These are phyloP conservation scores for Caenorhabditis japonica DNA, from an alignment of 2,888 invertebrate genomes.

Conservation along the genomic window DNA sequence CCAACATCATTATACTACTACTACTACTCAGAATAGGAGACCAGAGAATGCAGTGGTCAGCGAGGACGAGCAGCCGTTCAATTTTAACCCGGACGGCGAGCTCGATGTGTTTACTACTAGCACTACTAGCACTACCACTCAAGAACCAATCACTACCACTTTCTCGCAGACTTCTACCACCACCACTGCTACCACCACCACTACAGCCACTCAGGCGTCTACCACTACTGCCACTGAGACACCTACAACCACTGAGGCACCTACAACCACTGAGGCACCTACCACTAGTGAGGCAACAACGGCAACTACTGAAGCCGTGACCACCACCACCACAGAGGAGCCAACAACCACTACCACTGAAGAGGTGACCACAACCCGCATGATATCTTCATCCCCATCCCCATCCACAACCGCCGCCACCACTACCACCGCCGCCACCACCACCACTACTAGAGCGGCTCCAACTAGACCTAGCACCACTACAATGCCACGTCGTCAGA, in stretches of 20 bases:
- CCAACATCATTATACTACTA: too few species aligned
- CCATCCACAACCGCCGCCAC: slow-evolving; percentile 18
- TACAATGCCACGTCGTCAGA: slow-evolving; percentile 15
- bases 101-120: slow-evolving; percentile 11
- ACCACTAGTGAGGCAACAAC: slow-evolving; percentile 1
- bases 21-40: too few species aligned
- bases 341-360: slow-evolving; percentile 11
- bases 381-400: too few species aligned
- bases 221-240: slow-evolving; percentile 6
- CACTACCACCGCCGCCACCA: slow-evolving; percentile 11
- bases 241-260: slow-evolving; percentile 11
- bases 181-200: slow-evolving; percentile 29
- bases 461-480: slow-evolving; percentile 1
- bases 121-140: slow-evolving; percentile 14
- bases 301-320: neutral
- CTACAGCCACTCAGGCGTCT: slow-evolving; percentile 20
- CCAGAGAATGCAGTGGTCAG: slow-evolving; percentile 9
- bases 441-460: slow-evolving; percentile 29
- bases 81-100: slow-evolving; percentile 30
- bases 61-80: slow-evolving; percentile 49
- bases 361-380: slow-evolving; percentile 20
- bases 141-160: slow-evolving; percentile 27
- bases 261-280: slow-evolving; percentile 12
- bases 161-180: slow-evolving; percentile 33
- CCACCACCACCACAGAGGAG: neutral